These are phyloP conservation scores for Falco peregrinus DNA, from an alignment of 2,797 vertebrate genomes.

Conservation along the genomic window DNA sequence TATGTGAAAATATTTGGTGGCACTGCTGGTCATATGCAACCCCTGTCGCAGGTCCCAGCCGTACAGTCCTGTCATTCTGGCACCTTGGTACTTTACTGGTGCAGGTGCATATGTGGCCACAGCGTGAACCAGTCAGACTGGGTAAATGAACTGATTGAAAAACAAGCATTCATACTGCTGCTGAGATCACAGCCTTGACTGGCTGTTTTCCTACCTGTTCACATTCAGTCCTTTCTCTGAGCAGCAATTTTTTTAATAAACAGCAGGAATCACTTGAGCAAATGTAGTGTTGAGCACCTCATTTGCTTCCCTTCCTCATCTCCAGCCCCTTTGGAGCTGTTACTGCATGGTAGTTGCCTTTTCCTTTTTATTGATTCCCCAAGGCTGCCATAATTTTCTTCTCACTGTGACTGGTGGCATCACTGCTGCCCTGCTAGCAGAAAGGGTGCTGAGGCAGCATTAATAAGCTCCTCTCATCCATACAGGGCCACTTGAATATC, in stretches of 20 bases:
- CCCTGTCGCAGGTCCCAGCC: not conserved
- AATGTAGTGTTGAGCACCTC: not conserved
- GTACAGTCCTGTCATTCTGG: not conserved
- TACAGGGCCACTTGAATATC: not conserved
- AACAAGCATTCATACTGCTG: not conserved
- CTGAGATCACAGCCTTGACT: not conserved
- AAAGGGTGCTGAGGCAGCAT: not conserved
- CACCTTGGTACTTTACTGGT: not conserved
- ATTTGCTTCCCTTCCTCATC: not conserved
- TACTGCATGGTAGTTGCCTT: not conserved
- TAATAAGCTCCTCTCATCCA: not conserved
- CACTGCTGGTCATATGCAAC: rapidly evolving
- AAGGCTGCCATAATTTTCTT: not conserved
- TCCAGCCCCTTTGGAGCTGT: not conserved
- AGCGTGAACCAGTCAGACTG: not conserved
- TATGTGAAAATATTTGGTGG: not conserved
- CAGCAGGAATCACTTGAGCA: not conserved
- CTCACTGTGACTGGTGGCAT: not conserved
- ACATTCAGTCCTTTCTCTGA: not conserved
- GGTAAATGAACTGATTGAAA: not conserved
- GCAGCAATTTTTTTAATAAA: not conserved
- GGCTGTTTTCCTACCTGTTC: not conserved
- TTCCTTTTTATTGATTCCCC: not conserved
- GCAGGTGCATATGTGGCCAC: not conserved
- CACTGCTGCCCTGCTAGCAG: not conserved